phyloP scores from a whole-genome alignment of 2,113 vertebrate species.

The Zeus faber region DNA sequence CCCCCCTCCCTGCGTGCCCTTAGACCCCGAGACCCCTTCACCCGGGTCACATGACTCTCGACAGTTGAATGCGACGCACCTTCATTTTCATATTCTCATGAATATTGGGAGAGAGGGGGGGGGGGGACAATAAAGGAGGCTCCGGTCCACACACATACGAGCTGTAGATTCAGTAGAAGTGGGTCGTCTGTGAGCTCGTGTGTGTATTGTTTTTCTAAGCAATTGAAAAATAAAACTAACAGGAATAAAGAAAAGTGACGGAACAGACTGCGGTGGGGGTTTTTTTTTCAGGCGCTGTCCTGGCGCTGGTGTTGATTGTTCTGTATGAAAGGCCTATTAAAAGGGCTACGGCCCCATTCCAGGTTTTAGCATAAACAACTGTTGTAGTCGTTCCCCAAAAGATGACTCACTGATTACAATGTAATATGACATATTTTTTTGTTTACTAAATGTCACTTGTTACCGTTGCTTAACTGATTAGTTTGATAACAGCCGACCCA shows the following conservation, averaged over 20 bases:
- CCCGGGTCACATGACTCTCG: conserved; percentile 60
- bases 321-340: too few relatives aligned
- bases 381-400: too few relatives aligned
- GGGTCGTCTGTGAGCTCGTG: conserved; percentile 44
- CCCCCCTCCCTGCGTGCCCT: conserved; percentile 51
- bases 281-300: too few relatives aligned
- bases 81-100: conserved; percentile 66
- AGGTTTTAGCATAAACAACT: too few relatives aligned
- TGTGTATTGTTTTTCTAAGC: conserved; percentile 58
- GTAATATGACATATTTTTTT: too few relatives aligned
- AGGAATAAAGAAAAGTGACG: conserved; percentile 28
- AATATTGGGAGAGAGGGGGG: conserved; percentile 36
- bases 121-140: not conserved
- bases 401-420: too few relatives aligned
- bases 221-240: conserved; percentile 64
- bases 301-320: too few relatives aligned
- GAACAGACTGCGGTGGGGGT: not conserved
- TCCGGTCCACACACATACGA: conserved; percentile 12
- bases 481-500: too few relatives aligned
- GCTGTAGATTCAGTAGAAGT: conserved; percentile 35
- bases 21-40: conserved; percentile 46
- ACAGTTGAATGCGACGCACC: conserved; percentile 63
- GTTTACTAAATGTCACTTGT: too few relatives aligned
- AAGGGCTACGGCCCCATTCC: too few relatives aligned
- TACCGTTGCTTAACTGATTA: too few relatives aligned